Conservation (phyloP, 1,140 invertebrate species). For the Eubasilissa regina region DNA sequence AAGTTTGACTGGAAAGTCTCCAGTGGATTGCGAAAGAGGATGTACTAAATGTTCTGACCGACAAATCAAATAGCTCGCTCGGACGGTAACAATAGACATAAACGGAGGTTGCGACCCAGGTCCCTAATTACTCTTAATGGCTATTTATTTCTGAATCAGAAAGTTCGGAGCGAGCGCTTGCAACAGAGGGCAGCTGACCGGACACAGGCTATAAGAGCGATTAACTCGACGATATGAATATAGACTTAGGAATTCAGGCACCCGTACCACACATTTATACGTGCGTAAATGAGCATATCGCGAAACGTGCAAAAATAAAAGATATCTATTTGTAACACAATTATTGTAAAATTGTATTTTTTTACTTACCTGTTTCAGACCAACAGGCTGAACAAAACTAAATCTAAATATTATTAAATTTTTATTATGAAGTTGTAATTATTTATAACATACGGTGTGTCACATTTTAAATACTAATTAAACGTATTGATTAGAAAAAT, state of each 20-base stretch:
- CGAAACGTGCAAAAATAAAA: no score
- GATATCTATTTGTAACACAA: background rate
- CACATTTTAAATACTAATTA: no score
- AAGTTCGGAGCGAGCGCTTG: constrained; percentile 29
- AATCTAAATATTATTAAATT: no score
- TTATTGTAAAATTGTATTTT: background rate
- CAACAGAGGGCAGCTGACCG: constrained; percentile 29
- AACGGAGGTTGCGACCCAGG: constrained; percentile 39
- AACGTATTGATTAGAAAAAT: no score
- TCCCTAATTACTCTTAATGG: constrained; percentile 44
- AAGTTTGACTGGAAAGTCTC: constrained; percentile 14
- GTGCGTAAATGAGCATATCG: no score
- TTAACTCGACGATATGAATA: constrained; percentile 13
- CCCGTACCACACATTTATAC: background rate
- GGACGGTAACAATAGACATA: constrained; percentile 26
- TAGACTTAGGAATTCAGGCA: background rate
- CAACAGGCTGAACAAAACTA: no score
- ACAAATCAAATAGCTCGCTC: constrained; percentile 31
- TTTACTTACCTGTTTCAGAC: background rate
- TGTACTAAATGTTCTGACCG: background rate
- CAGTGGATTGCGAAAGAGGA: constrained; percentile 22
- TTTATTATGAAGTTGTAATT: no score
- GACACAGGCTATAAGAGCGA: constrained; percentile 27
- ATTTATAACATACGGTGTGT: no score
- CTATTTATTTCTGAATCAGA: constrained; percentile 46